Base-by-base conservation (phyloP, 2,888 invertebrate genomes). In the Drosophila trichaetosa region DNA sequence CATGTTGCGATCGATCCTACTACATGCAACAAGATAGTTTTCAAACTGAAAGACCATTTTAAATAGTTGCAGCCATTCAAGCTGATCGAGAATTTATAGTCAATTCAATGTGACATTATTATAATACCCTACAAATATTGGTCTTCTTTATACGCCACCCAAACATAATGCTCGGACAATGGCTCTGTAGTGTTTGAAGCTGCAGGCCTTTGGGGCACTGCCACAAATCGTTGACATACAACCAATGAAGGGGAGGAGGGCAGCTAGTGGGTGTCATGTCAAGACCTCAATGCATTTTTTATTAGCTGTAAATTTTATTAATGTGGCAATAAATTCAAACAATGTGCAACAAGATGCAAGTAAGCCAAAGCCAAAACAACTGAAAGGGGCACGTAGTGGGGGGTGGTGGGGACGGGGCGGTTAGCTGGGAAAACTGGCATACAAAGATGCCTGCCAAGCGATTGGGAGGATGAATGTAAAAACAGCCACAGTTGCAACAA, bases 301-400 rank as follows among this genome's bases (percentile, higher is more conserved):
- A 90, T 90, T 89, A 89, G 90, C 82, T 90, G 90, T 91, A 91
- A 89, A 90, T 85, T 89, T 88, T 77, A 83, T 79, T 90, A 90
- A 90, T 90, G 87, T 83, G 84, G 75, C 81, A 73, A 89, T 88
- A 90, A 91, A 89, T 89, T 83, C 74, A 83, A 80, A 75, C 76
- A 82, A 81, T 79, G 76, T 75, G 75, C 78, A 87, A 85, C 79
- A 85, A 74, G 73, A 76, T 64, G 78, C 73, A 79, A 75, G 76
- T 69, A 66, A 82, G 42, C 71, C 61, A 79, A 79, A 69, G 72
- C 70, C 69, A 65, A 79, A 75, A 68, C 76, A 72, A 63, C 40
- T 11, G 53, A 40, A 48, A 31, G 46, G 16, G 38, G 1, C n/a
- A 29, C 36, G 18, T n/a, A 54, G 21, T 13, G 6, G n/a, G 13